phyloP scores from a whole-genome alignment of 2,888 invertebrate genomes.

The Psococerastis gibbosa region DNA sequence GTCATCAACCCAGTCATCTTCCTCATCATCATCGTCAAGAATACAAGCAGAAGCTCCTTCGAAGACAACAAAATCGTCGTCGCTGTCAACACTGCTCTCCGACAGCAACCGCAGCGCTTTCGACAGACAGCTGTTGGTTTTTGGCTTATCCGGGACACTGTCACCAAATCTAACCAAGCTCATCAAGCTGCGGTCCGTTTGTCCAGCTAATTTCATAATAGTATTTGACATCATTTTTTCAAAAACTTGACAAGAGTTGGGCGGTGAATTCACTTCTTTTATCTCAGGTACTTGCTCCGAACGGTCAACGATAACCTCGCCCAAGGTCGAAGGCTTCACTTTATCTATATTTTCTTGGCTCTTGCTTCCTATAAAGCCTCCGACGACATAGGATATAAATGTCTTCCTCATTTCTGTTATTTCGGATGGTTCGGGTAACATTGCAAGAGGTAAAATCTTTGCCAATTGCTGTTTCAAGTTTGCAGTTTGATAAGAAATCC shows the following conservation, averaged over 20 bases:
- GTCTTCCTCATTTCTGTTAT: too few relatives aligned
- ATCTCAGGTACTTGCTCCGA: not conserved
- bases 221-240: not conserved
- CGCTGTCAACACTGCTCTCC: slow-evolving; percentile 20
- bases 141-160: not conserved
- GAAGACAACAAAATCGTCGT: slow-evolving; percentile 19
- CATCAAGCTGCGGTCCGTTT: not conserved
- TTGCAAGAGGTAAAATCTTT: not conserved
- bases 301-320: not conserved
- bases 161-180: not conserved
- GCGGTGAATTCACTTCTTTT: not conserved
- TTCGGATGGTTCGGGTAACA: not conserved
- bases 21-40: slow-evolving; percentile 12
- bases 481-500: not conserved
- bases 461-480: not conserved
- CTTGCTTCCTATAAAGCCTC: slow-evolving; percentile 5
- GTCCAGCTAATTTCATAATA: not conserved
- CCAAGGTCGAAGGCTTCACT: not conserved
- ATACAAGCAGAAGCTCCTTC: slow-evolving; percentile 14
- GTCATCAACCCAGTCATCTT: slow-evolving; percentile 11
- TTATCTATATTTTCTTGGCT: slow-evolving; percentile 1
- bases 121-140: not conserved
- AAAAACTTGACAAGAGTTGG: not conserved
- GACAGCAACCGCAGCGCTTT: slow-evolving; percentile 13
- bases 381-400: slow-evolving; percentile 1